Percentiles rank a stretch among this genome's conserved stretches.
phyloP scores from a whole-genome alignment of 2,797 vertebrate genomes.

The Lepilemur ruficaudatus region DNA sequence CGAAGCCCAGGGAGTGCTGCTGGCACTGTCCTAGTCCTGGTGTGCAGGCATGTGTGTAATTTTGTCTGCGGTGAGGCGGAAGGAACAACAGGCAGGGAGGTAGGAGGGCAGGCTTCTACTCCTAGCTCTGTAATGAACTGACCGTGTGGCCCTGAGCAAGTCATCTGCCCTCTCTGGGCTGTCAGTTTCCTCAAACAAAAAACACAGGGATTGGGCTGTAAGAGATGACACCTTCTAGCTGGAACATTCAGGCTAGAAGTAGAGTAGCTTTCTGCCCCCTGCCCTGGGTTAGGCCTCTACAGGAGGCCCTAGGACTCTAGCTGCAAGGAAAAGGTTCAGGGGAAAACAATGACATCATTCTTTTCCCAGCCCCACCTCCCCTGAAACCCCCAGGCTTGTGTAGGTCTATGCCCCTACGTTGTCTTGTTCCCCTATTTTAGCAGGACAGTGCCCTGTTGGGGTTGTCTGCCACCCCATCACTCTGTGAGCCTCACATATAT shows the following conservation, averaged over 20 bases:
- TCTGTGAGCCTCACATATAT: not conserved
- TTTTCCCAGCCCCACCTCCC: not conserved
- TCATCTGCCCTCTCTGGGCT: not conserved
- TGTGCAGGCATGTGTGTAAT: not conserved
- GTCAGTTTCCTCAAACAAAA: not conserved
- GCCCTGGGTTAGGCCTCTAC: not conserved
- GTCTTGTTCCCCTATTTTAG: not conserved
- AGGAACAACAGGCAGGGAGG: not conserved
- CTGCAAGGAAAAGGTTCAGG: not conserved
- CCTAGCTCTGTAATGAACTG: not conserved
- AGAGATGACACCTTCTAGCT: not conserved
- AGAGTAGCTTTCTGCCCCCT: not conserved
- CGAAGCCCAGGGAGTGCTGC: not conserved
- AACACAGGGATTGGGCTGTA: not conserved
- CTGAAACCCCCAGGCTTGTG: not conserved
- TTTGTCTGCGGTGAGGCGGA: not conserved
- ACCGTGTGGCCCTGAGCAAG: not conserved
- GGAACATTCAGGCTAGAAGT: not conserved
- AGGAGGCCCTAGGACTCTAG: not conserved
- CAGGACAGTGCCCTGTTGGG: not conserved
- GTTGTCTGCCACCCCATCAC: not conserved
- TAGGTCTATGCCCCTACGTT: not conserved
- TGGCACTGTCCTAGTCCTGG: rapidly evolving
- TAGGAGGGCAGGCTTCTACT: not conserved
- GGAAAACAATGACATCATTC: not conserved